Percentiles rank a stretch among this genome's conserved stretches.
phyloP scores from a whole-genome alignment of 2,888 invertebrate genomes.

The Apantesis nais region DNA sequence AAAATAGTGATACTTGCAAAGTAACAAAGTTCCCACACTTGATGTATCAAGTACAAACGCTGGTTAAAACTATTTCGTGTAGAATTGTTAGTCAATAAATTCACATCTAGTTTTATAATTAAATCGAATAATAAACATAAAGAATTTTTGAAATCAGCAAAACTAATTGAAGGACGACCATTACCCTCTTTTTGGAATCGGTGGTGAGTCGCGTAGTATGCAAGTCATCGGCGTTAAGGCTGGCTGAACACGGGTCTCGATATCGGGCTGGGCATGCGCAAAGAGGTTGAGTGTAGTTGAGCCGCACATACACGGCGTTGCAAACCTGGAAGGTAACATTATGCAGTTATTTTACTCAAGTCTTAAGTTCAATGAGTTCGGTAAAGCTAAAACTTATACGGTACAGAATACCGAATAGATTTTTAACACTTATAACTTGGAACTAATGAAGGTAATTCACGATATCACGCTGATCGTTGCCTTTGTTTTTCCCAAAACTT shows the following conservation, averaged over 20 bases:
- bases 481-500: constrained; percentile 10
- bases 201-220: constrained; percentile 96
- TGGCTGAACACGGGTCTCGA: constrained; percentile 96
- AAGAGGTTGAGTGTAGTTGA: constrained; percentile 96
- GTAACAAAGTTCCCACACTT: neutral
- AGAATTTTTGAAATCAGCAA: neutral
- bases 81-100: neutral
- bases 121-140: neutral
- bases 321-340: constrained; percentile 88
- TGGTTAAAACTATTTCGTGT: neutral
- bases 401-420: neutral
- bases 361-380: neutral
- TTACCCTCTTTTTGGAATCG: constrained; percentile 93
- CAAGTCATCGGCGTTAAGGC: constrained; percentile 94
- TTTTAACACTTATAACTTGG: constrained; percentile 3
- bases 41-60: neutral
- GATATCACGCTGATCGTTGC: constrained; percentile 5
- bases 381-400: neutral
- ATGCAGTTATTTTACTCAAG: too few relatives aligned
- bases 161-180: neutral
- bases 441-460: constrained; percentile 13
- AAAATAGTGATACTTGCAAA: neutral
- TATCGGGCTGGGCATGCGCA: constrained; percentile 96
- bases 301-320: constrained; percentile 95
- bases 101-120: neutral